A percentile compares a stretch with the other conserved stretches of the same genome.
Evolutionary conservation across 2,113 vertebrate species (phyloP).

Genomic region (Cephalophus harveyi): DNA sequence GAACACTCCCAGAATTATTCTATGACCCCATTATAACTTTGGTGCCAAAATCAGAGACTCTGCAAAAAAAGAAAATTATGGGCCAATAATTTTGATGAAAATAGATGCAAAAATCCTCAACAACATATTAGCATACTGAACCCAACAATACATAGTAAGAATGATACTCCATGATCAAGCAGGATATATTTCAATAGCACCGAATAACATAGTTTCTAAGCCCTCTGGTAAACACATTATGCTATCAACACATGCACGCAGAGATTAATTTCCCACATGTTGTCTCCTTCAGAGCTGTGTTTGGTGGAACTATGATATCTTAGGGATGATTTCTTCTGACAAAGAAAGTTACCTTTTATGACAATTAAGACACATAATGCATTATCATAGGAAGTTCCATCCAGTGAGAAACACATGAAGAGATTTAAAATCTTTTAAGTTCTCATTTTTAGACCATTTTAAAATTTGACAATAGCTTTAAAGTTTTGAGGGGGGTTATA

Average conservation of each 20-base stretch:
- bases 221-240: neutral
- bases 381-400: slow-evolving; percentile 12
- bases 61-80: neutral
- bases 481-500: neutral
- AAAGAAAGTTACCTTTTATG: neutral
- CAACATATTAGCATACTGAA: neutral
- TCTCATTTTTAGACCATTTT: slow-evolving; percentile 35
- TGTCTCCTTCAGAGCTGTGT: neutral
- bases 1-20: neutral
- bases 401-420: slow-evolving; percentile 1
- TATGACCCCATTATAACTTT: neutral
- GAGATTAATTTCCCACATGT: neutral
- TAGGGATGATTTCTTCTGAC: neutral
- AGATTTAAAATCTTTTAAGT: slow-evolving; percentile 17
- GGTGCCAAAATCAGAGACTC: neutral
- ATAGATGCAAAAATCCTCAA: neutral
- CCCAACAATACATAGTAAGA: neutral
- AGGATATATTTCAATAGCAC: neutral
- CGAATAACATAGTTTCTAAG: neutral
- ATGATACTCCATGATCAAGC: neutral
- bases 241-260: neutral
- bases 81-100: neutral
- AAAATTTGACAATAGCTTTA: slow-evolving; percentile 18
- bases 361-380: neutral
- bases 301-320: neutral